Conservation (phyloP, 1,140 invertebrate species). For the Drosophila mayri region DNA sequence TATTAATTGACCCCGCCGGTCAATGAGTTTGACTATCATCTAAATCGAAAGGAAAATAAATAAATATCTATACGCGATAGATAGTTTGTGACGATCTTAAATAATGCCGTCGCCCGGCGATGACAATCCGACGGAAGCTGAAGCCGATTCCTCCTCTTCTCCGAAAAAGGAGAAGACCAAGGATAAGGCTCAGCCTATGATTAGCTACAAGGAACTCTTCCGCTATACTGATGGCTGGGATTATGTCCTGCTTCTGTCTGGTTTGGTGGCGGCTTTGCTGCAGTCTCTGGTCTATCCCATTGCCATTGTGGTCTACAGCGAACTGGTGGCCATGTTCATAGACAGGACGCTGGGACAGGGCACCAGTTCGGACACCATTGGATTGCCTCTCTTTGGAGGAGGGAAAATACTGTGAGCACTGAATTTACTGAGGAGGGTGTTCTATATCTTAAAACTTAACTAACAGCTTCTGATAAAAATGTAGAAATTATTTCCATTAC, state of each 20-base stretch:
- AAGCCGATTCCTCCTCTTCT: not conserved
- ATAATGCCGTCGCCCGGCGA: conserved; percentile 22
- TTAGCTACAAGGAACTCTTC: conserved; percentile 84
- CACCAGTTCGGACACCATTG: conserved; percentile 81
- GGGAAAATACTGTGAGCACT: conserved; percentile 86
- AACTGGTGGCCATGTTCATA: conserved; percentile 88
- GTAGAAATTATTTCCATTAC: not conserved
- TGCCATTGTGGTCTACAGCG: conserved; percentile 89
- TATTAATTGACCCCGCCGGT: conserved; percentile 77
- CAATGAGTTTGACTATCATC: conserved; percentile 50
- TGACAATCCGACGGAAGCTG: conserved; percentile 27
- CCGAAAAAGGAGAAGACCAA: conserved; percentile 32
- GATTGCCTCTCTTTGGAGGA: conserved; percentile 85
- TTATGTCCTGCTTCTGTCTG: conserved; percentile 85
- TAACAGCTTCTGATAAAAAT: not conserved
- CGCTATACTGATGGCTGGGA: conserved; percentile 85
- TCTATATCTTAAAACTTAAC: not conserved
- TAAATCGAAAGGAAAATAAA: not conserved
- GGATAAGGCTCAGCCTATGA: conserved; percentile 35
- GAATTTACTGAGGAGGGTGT: not conserved
- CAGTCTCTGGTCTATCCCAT: conserved; percentile 88
- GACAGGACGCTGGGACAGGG: conserved; percentile 82
- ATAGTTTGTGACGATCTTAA: conserved; percentile 30
- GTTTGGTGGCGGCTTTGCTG: conserved; percentile 86
- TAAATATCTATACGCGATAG: conserved; percentile 43